Percentiles rank a stretch among this genome's conserved stretches.
These are phyloP conservation scores for Leistus spinibarbis DNA, from an alignment of 2,888 invertebrate genomes.

Conservation along the genomic window DNA sequence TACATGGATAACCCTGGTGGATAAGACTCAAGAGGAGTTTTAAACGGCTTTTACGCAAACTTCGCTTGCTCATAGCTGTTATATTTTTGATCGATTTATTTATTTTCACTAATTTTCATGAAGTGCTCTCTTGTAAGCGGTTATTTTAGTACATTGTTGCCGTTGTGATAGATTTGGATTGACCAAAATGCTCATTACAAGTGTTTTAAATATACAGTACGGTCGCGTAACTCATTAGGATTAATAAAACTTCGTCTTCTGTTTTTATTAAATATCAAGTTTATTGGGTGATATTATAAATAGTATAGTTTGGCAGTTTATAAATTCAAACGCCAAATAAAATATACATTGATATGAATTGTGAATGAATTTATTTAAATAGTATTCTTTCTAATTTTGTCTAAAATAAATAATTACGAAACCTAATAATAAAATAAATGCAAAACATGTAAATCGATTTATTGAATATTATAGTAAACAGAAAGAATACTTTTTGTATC, in stretches of 20 bases:
- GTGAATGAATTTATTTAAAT: neutral
- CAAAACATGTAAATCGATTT: neutral
- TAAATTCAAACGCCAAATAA: neutral
- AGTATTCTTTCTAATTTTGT: neutral
- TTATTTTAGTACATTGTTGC: neutral
- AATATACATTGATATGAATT: neutral
- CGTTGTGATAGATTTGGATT: neutral
- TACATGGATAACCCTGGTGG: neutral
- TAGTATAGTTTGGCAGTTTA: conserved; percentile 11
- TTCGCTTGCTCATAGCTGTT: neutral
- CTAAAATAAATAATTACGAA: neutral
- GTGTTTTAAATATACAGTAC: neutral
- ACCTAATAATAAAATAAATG: neutral
- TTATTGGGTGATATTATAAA: conserved; percentile 4
- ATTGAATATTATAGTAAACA: neutral
- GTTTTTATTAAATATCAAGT: neutral
- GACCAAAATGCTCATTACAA: neutral
- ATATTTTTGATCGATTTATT: too few relatives aligned
- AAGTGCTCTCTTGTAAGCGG: too few relatives aligned
- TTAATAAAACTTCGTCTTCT: neutral
- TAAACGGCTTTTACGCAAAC: neutral
- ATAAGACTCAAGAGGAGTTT: neutral
- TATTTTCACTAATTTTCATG: too few relatives aligned
- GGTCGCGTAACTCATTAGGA: neutral
- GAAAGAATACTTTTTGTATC: neutral